Base-by-base conservation (phyloP, 1,140 invertebrate species). In the Idris sp. region DNA sequence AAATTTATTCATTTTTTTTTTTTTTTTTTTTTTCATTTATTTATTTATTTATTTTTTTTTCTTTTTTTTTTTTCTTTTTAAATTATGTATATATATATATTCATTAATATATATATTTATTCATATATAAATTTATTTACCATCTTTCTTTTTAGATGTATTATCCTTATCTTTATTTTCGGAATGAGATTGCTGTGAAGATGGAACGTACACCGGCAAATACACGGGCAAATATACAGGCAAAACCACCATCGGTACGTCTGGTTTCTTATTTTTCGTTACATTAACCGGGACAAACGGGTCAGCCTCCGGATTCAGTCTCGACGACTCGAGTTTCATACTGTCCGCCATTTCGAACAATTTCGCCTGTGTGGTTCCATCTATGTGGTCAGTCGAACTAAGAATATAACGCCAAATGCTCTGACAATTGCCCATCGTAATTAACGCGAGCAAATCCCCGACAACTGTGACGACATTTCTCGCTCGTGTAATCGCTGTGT, bases 381-480 rank as follows among this genome's bases (percentile, higher is more conserved):
- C 36, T 10, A 71, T 58, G 19, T 61, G 19, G 4, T 74, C 41
- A n/a, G 92, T 91, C 62, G 92, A 91, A 41, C 92, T 90, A 33
- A 96, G 90, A 78, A 94, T 96, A 44, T 92, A 89, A 77, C 94
- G 93, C 95, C 95, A 96, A 0, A 96, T 90, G 86, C 93, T 93
- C 61, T 93, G 91, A 86, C 95, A 97, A 41, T 71, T 53, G 18
- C 95, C 95, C 30, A 95, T 91, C 0, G 95, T 93, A 68, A 94
- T 94, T 0, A 97, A 84, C 1, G 95, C 94, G 0, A 96, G 90
- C 0, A 95, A 95, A 87, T 97, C 95, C 0, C 95, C 95, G 2
- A 97, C 93, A 4, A 96, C 94, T 0, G 93, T 94, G 0, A 97
- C 94, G n/a, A 96, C 81, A 75, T 93, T 94, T 83, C 95, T 94